Evolutionary conservation across 2,888 invertebrate genomes (phyloP), one percentile per base, ranked within the genome.

Genomic region (Frankliniella fusca): DNA sequence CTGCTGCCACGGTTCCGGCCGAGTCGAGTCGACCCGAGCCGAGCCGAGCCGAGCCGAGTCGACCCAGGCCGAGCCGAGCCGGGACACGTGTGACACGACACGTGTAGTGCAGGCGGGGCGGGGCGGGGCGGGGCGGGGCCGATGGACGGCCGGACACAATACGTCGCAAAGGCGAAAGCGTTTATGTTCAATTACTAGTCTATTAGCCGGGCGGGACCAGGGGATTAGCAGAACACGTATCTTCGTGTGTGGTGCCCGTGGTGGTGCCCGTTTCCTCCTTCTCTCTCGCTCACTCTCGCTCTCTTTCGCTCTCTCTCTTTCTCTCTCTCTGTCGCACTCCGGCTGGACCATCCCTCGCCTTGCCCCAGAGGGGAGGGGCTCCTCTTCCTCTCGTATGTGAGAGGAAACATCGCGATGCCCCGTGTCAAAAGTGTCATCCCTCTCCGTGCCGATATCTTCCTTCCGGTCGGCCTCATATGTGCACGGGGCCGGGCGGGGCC

Each of bases 101-200:
- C n/a, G 61, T 61, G 61, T n/a, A 61, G 61, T n/a, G 61, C 61
- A 61, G 18, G 15, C 61, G n/a, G n/a, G n/a, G n/a, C n/a, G n/a
- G n/a, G n/a, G n/a, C n/a, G n/a, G n/a, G n/a, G n/a, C n/a, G n/a
- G n/a, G n/a, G n/a, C n/a, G n/a, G n/a, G n/a, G n/a, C n/a, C n/a
- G n/a, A n/a, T n/a, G n/a, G n/a, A n/a, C n/a, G n/a, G n/a, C n/a
- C n/a, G 61, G 20, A n/a, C 61, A 61, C 61, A 18, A 38, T 61
- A n/a, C 61, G 61, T 5, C 61, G 38, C 38, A 38, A 61, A 61
- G 12, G 54, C 54, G 54, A 54, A 54, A 9, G 18, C 70, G 70
- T 27, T 76, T 76, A 12, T 76, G 70, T 76, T 76, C 70, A 76
- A 76, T 76, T 76, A 27, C 70, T 27, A 27, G 23, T 27, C 70